Conservation (phyloP, 1,140 invertebrate species). For the Trigoniulus corallinus region DNA sequence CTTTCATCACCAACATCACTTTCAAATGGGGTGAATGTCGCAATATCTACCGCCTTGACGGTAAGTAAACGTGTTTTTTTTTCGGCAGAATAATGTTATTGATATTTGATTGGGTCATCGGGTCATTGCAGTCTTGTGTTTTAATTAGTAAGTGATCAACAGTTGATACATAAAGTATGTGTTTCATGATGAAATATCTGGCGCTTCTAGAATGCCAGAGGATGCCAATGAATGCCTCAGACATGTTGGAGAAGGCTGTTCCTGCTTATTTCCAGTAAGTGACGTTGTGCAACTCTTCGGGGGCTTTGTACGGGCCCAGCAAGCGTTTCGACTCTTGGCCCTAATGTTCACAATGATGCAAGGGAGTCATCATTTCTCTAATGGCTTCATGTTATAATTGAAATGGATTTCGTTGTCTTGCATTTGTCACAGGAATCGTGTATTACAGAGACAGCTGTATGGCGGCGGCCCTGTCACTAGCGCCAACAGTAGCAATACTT, state of each 20-base stretch:
- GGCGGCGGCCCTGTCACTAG: constrained; percentile 23
- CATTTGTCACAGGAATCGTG: constrained; percentile 28
- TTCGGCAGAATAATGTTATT: not conserved
- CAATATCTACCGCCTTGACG: constrained; percentile 11
- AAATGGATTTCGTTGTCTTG: not conserved
- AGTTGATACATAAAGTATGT: no score
- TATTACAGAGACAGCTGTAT: constrained; percentile 47
- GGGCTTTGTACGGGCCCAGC: no score
- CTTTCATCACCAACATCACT: constrained; percentile 64
- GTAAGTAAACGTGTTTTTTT: no score
- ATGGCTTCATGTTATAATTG: constrained; percentile 4
- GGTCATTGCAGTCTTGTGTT: not conserved
- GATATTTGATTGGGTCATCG: not conserved
- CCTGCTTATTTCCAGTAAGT: constrained; percentile 16
- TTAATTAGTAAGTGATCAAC: no score
- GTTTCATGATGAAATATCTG: no score
- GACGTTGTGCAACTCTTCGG: no score
- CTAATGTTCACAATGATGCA: no score
- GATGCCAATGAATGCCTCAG: constrained; percentile 5
- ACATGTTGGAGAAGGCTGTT: constrained; percentile 13
- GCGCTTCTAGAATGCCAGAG: not conserved
- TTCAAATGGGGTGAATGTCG: constrained; percentile 60
- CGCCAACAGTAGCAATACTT: no score
- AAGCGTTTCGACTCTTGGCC: no score
- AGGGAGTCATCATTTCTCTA: no score